Percentiles rank a stretch among this genome's conserved stretches.
Evolutionary conservation across 2,797 vertebrate species (phyloP).

Genomic region (Anableps anableps): DNA sequence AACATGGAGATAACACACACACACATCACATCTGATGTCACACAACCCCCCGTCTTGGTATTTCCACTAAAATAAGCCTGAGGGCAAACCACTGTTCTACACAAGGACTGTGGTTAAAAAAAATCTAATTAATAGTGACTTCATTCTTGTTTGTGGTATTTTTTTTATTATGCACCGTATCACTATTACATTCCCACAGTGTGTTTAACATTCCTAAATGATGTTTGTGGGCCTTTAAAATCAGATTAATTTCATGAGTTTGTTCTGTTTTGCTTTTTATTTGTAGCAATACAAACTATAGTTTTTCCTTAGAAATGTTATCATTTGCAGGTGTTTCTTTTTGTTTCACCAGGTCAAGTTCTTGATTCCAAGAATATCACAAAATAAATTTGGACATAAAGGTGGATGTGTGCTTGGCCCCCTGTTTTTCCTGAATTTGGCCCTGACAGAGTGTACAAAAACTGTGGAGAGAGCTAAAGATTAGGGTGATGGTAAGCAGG

Average conservation of each 20-base stretch:
- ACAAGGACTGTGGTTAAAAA: slow-evolving; percentile 32
- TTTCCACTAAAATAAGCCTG: slow-evolving; percentile 58
- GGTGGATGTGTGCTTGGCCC: neutral
- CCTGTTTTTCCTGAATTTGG: neutral
- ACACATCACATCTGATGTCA: slow-evolving; percentile 54
- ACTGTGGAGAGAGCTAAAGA: neutral
- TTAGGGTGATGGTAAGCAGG: neutral
- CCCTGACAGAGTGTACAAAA: neutral
- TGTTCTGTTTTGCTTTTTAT: neutral
- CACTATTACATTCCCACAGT: slow-evolving; percentile 4
- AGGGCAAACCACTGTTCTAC: slow-evolving; percentile 46
- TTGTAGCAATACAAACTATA: slow-evolving; percentile 1
- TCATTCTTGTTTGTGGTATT: slow-evolving; percentile 30
- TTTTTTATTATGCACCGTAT: slow-evolving; percentile 38
- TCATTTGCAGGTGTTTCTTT: slow-evolving; percentile 4
- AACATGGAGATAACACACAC: slow-evolving; percentile 51
- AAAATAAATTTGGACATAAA: neutral
- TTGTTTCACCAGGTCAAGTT: neutral
- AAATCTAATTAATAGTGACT: slow-evolving; percentile 46
- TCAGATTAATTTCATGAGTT: neutral
- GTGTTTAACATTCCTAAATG: slow-evolving; percentile 7
- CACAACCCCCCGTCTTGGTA: slow-evolving; percentile 50
- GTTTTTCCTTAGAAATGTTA: neutral
- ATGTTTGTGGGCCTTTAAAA: neutral
- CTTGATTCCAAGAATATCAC: neutral